Base-by-base conservation (phyloP, 2,797 vertebrate species). In the Caiman crocodilus region DNA sequence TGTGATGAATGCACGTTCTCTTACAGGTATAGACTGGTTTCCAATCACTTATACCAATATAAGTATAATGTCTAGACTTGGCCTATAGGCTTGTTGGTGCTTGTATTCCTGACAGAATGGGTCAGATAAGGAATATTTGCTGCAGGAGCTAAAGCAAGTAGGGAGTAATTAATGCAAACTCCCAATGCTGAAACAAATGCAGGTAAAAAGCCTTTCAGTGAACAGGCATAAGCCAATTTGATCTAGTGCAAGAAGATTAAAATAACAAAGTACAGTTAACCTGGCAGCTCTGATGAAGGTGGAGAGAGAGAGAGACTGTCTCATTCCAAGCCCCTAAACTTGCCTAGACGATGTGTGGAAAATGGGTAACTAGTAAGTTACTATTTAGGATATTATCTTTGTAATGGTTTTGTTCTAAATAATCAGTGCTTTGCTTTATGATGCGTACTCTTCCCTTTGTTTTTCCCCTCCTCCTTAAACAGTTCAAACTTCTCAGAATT, bases 271-370 rank as follows among this genome's bases (percentile, higher is more conserved):
- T 50, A 50, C 42, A 50, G 42, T 50, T 50, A 50, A 50, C 42
- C 9, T 50, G 42, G 42, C 42, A 50, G 42, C 42, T 50, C 42
- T 50, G 10, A 50, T 50, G 42, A 90, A 78, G 61, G 32, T 28
- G 79, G 16, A 8, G 20, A 8, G 20, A 83, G 16, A 50, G 30
- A 76, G 8, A 50, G 1, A 59, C 26, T 5, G 42, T 67, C 32
- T 82, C 74, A 84, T 65, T 85, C n/a, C 71, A 89, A 83, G 25
- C 84, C 55, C 1, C 17, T 14, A 85, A 85, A 21, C 14, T 79
- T 7, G 13, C 30, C 0, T 0, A 42, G 76, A 25, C 2, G 57
- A 30, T 7, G 32, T 5, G 21, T 80, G 2, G 5, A 28, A 77
- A 84, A 14, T 4, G 61, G 28, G 3, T 79, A 7, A 25, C 13